These are phyloP conservation scores for Herpetotheres cachinnans DNA, from an alignment of 2,113 vertebrate species.

Conservation along the genomic window DNA sequence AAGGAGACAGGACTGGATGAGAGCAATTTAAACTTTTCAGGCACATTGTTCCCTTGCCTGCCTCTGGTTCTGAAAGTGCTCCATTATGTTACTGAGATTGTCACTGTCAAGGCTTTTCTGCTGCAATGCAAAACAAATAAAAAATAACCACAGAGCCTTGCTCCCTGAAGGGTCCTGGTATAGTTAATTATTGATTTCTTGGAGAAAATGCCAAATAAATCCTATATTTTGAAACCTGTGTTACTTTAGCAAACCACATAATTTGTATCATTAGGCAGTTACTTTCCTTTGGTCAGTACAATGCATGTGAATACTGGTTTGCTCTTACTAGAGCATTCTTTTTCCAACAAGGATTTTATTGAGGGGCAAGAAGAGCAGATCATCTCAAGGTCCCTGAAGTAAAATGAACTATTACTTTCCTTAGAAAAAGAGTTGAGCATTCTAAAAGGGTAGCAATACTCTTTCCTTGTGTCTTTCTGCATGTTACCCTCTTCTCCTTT, in stretches of 20 bases:
- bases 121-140: background rate
- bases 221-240: background rate
- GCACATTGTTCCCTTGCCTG: background rate
- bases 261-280: background rate
- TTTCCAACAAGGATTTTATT: background rate
- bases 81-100: accelerated
- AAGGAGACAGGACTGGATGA: background rate
- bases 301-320: background rate
- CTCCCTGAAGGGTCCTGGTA: background rate
- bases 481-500: background rate
- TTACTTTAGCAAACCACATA: background rate
- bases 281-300: background rate
- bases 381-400: background rate
- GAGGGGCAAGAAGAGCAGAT: background rate
- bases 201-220: background rate
- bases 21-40: background rate
- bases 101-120: background rate
- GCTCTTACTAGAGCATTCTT: background rate
- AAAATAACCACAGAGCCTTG: background rate
- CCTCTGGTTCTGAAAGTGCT: background rate
- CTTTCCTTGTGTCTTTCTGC: background rate
- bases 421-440: background rate
- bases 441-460: background rate
- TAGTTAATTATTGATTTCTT: slow-evolving; percentile 6
- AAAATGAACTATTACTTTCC: background rate